Evolutionary conservation across 2,888 invertebrate genomes (phyloP).

Genomic region (Apotomis capreana): DNA sequence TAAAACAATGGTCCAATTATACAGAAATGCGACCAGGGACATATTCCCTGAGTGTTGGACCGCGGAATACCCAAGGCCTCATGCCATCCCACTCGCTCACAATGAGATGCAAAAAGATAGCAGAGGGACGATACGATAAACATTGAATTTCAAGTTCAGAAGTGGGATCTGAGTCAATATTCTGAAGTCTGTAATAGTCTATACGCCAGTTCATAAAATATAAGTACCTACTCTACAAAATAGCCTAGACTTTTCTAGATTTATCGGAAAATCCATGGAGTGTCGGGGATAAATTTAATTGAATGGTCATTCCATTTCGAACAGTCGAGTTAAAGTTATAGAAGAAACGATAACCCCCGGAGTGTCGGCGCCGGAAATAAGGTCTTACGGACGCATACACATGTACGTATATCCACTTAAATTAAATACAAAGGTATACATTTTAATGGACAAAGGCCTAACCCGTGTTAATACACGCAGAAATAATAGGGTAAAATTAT

Average conservation of each 20-base stretch:
- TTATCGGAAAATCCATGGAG: background rate
- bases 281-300: constrained; percentile 2
- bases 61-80: too few species aligned
- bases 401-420: background rate
- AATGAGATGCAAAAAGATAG: too few species aligned
- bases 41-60: background rate
- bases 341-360: background rate
- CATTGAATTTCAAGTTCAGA: too few species aligned
- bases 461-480: too few species aligned
- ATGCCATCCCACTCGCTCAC: too few species aligned
- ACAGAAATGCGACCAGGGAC: too few species aligned
- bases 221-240: background rate
- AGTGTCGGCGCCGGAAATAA: constrained; percentile 2
- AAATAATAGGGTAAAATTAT: too few species aligned
- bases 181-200: too few species aligned
- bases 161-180: too few species aligned
- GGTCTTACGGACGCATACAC: constrained; percentile 2
- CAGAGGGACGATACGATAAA: too few species aligned
- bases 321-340: background rate
- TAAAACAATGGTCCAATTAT: constrained; percentile 4
- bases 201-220: background rate
- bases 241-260: background rate
- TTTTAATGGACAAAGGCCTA: too few species aligned
- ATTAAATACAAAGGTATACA: background rate
- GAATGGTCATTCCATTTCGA: background rate